Conservation (phyloP, 2,797 vertebrate species). For the Falco berigora region DNA sequence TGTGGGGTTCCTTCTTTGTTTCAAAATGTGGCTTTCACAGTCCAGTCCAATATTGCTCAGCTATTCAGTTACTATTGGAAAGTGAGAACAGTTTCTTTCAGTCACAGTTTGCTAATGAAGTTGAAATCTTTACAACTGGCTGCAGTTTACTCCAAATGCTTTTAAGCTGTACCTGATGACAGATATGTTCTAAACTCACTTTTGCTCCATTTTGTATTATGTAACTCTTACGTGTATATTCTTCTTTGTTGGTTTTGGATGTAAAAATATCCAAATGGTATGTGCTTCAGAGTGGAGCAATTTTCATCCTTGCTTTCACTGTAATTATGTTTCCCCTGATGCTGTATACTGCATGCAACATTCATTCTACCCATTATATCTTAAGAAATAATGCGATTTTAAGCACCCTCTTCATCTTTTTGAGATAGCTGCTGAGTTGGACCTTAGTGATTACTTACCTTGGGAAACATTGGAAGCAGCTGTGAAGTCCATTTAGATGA, state of each 20-base stretch:
- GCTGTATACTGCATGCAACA: neutral
- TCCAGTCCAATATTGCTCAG: neutral
- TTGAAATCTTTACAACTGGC: neutral
- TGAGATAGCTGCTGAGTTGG: neutral
- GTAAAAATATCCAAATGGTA: neutral
- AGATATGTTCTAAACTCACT: neutral
- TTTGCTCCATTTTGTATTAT: neutral
- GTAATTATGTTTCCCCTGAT: neutral
- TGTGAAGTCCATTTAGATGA: neutral
- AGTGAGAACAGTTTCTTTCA: slow-evolving; percentile 3
- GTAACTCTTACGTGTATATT: neutral
- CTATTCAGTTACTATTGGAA: neutral
- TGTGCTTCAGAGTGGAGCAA: neutral
- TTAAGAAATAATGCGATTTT: neutral
- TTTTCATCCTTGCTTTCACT: neutral
- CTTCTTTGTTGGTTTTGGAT: neutral
- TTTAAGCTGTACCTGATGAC: neutral
- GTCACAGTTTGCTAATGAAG: neutral
- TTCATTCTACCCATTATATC: neutral
- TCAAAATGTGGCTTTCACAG: neutral
- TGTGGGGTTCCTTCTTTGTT: neutral
- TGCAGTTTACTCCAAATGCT: neutral
- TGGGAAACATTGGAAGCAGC: neutral
- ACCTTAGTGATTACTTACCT: neutral
- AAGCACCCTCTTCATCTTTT: neutral